phyloP scores from a whole-genome alignment of 2,113 vertebrate genomes.

The Corvus cornix region DNA sequence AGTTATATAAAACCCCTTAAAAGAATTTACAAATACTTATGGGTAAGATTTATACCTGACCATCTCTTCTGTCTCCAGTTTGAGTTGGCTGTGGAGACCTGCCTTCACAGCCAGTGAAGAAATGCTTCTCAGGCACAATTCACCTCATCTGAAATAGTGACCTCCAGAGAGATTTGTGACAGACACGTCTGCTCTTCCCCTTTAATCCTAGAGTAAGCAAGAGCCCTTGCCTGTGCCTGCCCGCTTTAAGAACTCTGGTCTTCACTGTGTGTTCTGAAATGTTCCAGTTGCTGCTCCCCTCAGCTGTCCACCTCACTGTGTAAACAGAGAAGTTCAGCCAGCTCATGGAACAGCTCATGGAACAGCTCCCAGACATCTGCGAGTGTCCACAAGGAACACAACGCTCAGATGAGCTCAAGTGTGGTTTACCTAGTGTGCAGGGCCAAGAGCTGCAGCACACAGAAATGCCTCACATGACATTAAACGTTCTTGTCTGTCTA shows the following conservation, averaged over 20 bases:
- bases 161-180: not conserved
- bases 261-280: not conserved
- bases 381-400: not conserved
- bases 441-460: not conserved
- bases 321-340: not conserved
- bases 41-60: not conserved
- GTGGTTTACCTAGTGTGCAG: not conserved
- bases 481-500: rapidly evolving
- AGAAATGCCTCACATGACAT: not conserved
- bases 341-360: not conserved
- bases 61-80: not conserved
- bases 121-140: not conserved
- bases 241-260: not conserved
- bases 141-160: not conserved
- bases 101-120: not conserved
- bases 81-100: not conserved
- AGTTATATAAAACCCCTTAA: not conserved
- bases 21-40: not conserved
- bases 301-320: not conserved
- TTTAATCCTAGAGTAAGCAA: not conserved
- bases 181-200: not conserved
- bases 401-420: not conserved
- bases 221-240: not conserved
- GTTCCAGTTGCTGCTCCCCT: not conserved
- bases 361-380: not conserved